A percentile compares a stretch with the other conserved stretches of the same genome.
phyloP scores from a whole-genome alignment of 92 coral and sea anemone species.

The Montipora capitata region DNA sequence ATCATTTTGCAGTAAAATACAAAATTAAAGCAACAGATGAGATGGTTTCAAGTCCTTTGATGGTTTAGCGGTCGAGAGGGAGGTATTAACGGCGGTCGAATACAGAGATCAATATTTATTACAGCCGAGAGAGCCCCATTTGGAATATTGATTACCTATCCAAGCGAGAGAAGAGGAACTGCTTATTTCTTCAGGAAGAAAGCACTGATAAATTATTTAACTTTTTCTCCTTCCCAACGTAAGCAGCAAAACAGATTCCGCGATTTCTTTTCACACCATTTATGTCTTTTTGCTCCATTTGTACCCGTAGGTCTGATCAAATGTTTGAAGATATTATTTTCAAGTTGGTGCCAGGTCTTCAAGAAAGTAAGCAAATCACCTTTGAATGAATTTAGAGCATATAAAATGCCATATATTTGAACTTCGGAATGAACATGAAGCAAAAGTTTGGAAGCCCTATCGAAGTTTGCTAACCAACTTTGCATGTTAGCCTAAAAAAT shows the following conservation, averaged over 20 bases:
- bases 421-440: too few relatives aligned
- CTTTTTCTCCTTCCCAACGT: background rate
- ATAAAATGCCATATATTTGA: too few relatives aligned
- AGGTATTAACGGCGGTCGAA: too few relatives aligned
- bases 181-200: background rate
- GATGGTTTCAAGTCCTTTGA: too few relatives aligned
- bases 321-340: conserved; percentile 86
- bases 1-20: too few relatives aligned
- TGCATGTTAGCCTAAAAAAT: too few relatives aligned
- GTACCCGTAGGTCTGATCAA: conserved; percentile 77
- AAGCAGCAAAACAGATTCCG: background rate
- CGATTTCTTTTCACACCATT: background rate
- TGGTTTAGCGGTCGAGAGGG: too few relatives aligned
- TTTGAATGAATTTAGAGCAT: background rate
- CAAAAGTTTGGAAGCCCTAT: too few relatives aligned
- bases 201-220: background rate
- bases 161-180: background rate
- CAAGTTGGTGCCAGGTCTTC: conserved; percentile 89
- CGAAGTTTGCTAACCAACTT: too few relatives aligned
- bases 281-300: background rate
- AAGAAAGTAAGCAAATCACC: conserved; percentile 75
- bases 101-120: background rate
- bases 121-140: too few relatives aligned
- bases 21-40: too few relatives aligned
- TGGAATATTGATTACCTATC: too few relatives aligned